phyloP scores from a whole-genome alignment of 2,888 invertebrate species.

The Cephus rjabovi region DNA sequence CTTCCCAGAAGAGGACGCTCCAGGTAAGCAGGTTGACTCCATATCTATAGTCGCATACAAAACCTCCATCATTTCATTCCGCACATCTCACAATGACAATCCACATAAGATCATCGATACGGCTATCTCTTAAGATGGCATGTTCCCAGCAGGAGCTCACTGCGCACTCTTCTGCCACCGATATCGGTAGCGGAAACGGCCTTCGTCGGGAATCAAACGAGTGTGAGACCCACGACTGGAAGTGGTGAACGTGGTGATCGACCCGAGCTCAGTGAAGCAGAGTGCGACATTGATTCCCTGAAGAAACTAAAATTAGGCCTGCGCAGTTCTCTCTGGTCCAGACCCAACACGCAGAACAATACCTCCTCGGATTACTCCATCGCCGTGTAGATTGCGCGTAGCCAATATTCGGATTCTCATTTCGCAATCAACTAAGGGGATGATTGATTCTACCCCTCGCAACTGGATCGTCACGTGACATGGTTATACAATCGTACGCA shows the following conservation, averaged over 20 bases:
- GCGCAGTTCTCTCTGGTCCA: constrained; percentile 78
- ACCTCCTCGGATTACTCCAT: constrained; percentile 81
- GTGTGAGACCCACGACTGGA: constrained; percentile 40
- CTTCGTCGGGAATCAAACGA: constrained; percentile 62
- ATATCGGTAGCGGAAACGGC: constrained; percentile 72
- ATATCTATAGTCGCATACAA: background rate
- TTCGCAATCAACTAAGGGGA: background rate
- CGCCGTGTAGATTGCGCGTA: constrained; percentile 72
- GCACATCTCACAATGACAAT: background rate
- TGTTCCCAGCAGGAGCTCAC: constrained; percentile 68
- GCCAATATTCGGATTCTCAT: constrained; percentile 13
- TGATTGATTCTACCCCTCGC: background rate
- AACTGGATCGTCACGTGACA: background rate
- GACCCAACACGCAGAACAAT: constrained; percentile 71
- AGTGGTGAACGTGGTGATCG: constrained; percentile 66
- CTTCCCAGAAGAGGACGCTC: constrained; percentile 78
- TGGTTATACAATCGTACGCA: background rate
- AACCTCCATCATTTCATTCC: background rate
- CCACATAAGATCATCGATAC: constrained; percentile 3
- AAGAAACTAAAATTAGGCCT: constrained; percentile 79
- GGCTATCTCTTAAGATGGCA: constrained; percentile 67
- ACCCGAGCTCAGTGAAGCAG: constrained; percentile 77
- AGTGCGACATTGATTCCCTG: constrained; percentile 80
- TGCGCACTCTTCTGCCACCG: constrained; percentile 75
- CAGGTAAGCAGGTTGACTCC: constrained; percentile 68